Evolutionary conservation across 2,113 vertebrate species (phyloP), one percentile per base, ranked within the genome.

Genomic region (Oryzias melastigma): DNA sequence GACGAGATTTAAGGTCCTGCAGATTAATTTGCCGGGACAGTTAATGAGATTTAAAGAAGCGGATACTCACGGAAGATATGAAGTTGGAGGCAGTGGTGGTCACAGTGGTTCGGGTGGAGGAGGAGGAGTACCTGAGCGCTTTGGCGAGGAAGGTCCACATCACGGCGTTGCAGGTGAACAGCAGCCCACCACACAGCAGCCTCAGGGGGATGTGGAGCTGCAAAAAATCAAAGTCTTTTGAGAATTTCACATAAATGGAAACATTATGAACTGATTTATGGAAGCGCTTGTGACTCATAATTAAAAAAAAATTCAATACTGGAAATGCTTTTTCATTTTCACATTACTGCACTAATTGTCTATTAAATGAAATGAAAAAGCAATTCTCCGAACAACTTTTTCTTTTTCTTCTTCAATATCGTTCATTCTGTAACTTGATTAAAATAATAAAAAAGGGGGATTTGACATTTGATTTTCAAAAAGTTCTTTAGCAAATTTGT

Each of bases 61-160:
- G 22, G 2, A 1, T 68, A 93, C 95, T 94, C 75, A 97, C 95
- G 0, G 96, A 98, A 66, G 77, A 94, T 83, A 98, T 87, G 89
- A 96, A 95, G 86, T 96, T 98, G 81, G 95, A 95, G 77, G 94
- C 95, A 0, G 91, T 94, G 0, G 91, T 93, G 1, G 95, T 98
- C 90, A 98, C 93, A 57, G 96, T 95, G 35, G 93, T 93, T 47
- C 89, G 27, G 24, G 95, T 93, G 0, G 95, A 97, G 74, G 95
- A 97, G 53, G 93, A 94, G 51, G 94, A 96, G 71, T 94, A 94
- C 65, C 93, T 92, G 82, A 98, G 92, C 10, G 95, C 95, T 81
- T 94, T 97, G 29, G 94, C 92, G 27, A 98, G 95, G 85, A 96
- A 93, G 0, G 93, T 95, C 96, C 96, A 98, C 95, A 97, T 97